A percentile compares a stretch with the other conserved stretches of the same genome.
Conservation (phyloP, 2,113 vertebrate genomes). For the Capreolus pygargus region DNA sequence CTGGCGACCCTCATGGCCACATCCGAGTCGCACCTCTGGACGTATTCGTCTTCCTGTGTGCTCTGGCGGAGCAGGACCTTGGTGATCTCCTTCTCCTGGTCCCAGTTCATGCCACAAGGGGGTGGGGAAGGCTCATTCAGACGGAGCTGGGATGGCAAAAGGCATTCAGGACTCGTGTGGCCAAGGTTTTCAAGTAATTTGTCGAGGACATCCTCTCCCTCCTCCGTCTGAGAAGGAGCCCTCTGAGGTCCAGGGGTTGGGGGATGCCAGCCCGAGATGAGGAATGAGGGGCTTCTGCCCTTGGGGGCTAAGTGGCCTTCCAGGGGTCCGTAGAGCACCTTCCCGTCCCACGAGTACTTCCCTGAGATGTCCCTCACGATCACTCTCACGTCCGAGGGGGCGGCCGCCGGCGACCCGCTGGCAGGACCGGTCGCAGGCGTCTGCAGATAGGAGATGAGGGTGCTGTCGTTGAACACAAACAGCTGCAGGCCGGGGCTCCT, state of each 20-base stretch:
- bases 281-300: background rate
- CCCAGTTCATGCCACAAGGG: conserved; percentile 88
- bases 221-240: conserved; percentile 75
- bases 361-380: conserved; percentile 98
- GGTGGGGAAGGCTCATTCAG: conserved; percentile 91
- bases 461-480: conserved; percentile 97
- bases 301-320: conserved; percentile 71
- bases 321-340: conserved; percentile 89
- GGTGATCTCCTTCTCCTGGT: conserved; percentile 88
- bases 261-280: conserved; percentile 25
- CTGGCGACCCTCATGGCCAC: conserved; percentile 78
- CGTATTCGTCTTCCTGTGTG: conserved; percentile 86
- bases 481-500: conserved; percentile 96
- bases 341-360: conserved; percentile 97
- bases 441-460: conserved; percentile 96
- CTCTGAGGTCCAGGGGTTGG: conserved; percentile 32
- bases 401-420: conserved; percentile 47
- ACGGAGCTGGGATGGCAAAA: conserved; percentile 86
- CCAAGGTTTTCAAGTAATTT: conserved; percentile 90
- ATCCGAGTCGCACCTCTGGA: conserved; percentile 79
- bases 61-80: conserved; percentile 88
- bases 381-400: conserved; percentile 90
- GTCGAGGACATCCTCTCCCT: conserved; percentile 88
- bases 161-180: conserved; percentile 92
- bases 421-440: conserved; percentile 81